Evolutionary conservation across 2,113 vertebrate species (phyloP).

Genomic region (Acanthisitta chloris): DNA sequence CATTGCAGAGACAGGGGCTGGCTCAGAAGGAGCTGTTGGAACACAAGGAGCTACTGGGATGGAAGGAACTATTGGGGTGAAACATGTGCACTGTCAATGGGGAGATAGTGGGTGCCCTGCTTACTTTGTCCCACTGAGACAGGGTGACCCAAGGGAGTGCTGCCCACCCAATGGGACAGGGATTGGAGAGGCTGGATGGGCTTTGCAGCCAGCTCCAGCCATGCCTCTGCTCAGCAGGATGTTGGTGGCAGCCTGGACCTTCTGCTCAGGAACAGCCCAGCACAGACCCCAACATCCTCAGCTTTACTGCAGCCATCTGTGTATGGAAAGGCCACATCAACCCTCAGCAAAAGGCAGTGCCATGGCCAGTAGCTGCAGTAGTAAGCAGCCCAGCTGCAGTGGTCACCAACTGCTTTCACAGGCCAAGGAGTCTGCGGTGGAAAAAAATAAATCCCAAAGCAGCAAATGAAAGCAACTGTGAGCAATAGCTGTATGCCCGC

Average conservation of each 20-base stretch:
- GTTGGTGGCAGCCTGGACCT: fast-evolving
- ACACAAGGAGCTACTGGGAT: not conserved
- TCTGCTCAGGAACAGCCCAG: not conserved
- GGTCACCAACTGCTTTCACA: not conserved
- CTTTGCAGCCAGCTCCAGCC: not conserved
- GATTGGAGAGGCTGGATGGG: not conserved
- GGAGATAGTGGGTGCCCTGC: not conserved
- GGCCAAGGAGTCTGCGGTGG: not conserved
- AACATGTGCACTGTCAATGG: not conserved
- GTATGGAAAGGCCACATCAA: not conserved
- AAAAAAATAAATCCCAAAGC: not conserved
- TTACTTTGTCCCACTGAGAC: fast-evolving
- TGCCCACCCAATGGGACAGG: fast-evolving
- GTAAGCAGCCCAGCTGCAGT: not conserved
- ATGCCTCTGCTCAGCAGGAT: fast-evolving
- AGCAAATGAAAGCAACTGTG: not conserved
- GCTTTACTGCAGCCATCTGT: not conserved
- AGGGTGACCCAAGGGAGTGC: not conserved
- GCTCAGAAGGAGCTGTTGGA: not conserved
- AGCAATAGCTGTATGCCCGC: not conserved
- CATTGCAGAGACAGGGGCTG: fast-evolving
- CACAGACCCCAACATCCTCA: not conserved
- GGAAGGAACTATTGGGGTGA: not conserved
- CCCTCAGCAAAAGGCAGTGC: not conserved
- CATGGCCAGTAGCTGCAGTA: not conserved